phyloP scores from a whole-genome alignment of 64 coral and sea anemone genomes.

The Pocillopora verrucosa region DNA sequence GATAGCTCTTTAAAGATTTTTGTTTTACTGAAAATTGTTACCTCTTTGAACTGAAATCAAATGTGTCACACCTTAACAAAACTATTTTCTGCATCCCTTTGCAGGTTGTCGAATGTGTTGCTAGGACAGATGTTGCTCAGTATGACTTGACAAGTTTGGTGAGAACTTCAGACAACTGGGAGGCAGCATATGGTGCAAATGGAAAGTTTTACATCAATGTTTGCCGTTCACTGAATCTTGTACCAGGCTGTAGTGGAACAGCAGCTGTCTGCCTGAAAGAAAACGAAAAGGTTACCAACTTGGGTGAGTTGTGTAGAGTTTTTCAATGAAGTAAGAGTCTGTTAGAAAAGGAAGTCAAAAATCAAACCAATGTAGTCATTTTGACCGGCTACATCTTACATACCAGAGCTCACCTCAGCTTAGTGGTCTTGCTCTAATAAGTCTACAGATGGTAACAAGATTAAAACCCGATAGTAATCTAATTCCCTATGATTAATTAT shows the following conservation, averaged over 20 bases:
- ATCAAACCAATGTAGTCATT: too few relatives aligned
- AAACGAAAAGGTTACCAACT: slow-evolving; percentile 18
- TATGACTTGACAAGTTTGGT: slow-evolving; percentile 80
- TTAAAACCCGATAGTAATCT: too few relatives aligned
- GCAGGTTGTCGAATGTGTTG: slow-evolving; percentile 71
- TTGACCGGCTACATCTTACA: too few relatives aligned
- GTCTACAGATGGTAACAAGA: too few relatives aligned
- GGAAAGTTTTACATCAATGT: slow-evolving; percentile 85
- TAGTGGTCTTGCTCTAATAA: too few relatives aligned
- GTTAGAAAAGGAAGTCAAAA: too few relatives aligned
- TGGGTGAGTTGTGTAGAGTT: slow-evolving; percentile 36
- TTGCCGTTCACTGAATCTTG: slow-evolving; percentile 70
- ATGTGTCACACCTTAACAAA: not conserved
- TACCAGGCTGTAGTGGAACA: slow-evolving; percentile 58
- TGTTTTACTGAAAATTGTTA: too few relatives aligned
- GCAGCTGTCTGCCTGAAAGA: slow-evolving; percentile 61
- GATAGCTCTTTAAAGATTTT: too few relatives aligned
- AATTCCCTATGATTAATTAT: too few relatives aligned
- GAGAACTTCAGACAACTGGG: slow-evolving; percentile 81
- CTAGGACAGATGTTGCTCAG: slow-evolving; percentile 59
- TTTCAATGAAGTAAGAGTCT: not conserved
- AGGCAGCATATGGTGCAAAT: not conserved
- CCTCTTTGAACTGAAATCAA: not conserved
- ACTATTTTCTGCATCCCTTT: not conserved
- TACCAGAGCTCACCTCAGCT: too few relatives aligned